Conservation (phyloP, 2,888 invertebrate genomes). For the Argyresthia albistria region DNA sequence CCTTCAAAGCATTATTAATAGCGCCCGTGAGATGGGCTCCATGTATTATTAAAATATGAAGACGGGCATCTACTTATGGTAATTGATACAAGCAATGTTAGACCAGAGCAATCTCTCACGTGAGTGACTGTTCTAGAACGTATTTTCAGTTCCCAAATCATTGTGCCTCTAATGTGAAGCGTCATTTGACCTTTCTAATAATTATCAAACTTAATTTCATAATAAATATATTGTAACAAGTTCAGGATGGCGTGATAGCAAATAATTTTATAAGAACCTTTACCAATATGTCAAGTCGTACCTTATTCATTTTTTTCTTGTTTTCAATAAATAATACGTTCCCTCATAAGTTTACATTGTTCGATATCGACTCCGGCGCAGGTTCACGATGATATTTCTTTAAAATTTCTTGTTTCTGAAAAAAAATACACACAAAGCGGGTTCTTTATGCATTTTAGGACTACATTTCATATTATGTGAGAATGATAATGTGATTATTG, state of each 20-base stretch:
- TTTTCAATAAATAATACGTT: slow-evolving; percentile 65
- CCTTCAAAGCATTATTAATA: slow-evolving; percentile 66
- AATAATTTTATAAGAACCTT: slow-evolving; percentile 67
- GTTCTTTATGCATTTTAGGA: slow-evolving; percentile 63
- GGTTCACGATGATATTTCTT: slow-evolving; percentile 56
- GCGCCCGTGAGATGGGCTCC: slow-evolving; percentile 51
- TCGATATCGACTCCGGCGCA: slow-evolving; percentile 49
- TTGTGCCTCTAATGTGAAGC: no score
- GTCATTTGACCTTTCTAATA: neutral
- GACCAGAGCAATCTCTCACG: neutral
- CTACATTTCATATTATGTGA: slow-evolving; percentile 67
- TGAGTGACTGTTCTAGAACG: no score
- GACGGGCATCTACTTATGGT: slow-evolving; percentile 10
- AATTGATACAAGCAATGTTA: neutral
- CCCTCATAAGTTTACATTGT: slow-evolving; percentile 66
- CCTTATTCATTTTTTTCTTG: slow-evolving; percentile 48
- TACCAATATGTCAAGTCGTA: slow-evolving; percentile 65
- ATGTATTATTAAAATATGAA: slow-evolving; percentile 53
- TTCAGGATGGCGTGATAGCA: slow-evolving; percentile 63
- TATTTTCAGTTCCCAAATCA: no score
- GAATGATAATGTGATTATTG: slow-evolving; percentile 71
- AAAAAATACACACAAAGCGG: slow-evolving; percentile 41
- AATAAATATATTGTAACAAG: slow-evolving; percentile 35
- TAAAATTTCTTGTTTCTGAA: slow-evolving; percentile 40
- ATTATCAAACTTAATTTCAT: neutral